Base-by-base conservation (phyloP, 2,797 vertebrate genomes). In the Hypotaenidia philippensis region DNA sequence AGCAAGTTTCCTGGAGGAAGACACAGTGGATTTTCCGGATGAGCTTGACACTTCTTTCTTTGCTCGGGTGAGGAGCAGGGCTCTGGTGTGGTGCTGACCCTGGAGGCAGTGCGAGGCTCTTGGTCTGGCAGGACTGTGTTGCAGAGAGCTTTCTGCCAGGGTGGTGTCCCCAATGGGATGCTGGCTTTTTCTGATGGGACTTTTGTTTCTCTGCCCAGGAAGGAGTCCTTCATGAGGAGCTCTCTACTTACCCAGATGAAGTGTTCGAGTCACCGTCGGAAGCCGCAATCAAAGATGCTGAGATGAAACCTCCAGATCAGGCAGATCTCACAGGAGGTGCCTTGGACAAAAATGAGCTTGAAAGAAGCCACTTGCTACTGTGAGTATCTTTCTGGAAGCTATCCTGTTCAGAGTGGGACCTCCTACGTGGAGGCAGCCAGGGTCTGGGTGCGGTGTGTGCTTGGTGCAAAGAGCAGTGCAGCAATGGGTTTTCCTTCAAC, bases 1-100 rank as follows among this genome's bases (percentile, higher is more conserved):
- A 0, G 98, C 99, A 40, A 99, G 99, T 91, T 99, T 99, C 97
- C 95, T 99, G 87, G 99, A 99, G 83, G 99, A 99, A 11, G 99
- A 99, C 96, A 99, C 99, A 0, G 98, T 96, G 63, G 99, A 99
- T 95, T 99, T 99, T 85, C 98, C 98, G 0, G 99, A 99, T n/a
- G 99, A 99, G 75, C 96, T 99, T 6, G 99, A 99, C 95, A 99
- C 99, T 0, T 99, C 99, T 57, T 99, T 99, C 97, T 99, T 99
- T 12, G 98, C 99, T 94, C 98, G 99, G 98, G 99, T 99, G 95
- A 97, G 96, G 49, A 32, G 36, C 74, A 68, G 70, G 57, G 19
- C 40, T 25, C 32, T 76, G 65, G 19, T 0, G 0, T 26, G 52
- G 22, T 32, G 15, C 83, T 82, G 49, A 12, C 27, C n/a, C 32